Percentiles rank a stretch among this genome's conserved stretches.
These are phyloP conservation scores for Catagonus wagneri DNA, from an alignment of 2,113 vertebrate species.

Conservation along the genomic window DNA sequence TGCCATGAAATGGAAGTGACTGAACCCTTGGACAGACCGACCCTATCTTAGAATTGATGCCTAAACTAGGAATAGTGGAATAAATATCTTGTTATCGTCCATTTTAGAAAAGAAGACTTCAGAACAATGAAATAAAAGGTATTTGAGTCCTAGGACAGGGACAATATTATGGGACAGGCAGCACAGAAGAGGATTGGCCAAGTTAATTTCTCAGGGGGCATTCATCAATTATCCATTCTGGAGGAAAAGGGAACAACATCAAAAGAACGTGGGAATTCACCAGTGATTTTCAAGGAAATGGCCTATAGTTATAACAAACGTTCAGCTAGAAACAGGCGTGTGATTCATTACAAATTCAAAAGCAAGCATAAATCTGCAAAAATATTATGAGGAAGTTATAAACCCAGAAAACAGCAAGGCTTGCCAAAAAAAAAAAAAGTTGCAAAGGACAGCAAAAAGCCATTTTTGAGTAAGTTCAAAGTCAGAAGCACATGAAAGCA, in stretches of 20 bases:
- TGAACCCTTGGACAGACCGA: not conserved
- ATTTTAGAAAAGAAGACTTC: constrained; percentile 12
- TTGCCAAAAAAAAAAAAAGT: not conserved
- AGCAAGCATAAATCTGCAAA: constrained; percentile 11
- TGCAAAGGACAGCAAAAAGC: constrained; percentile 7
- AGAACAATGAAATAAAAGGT: not conserved
- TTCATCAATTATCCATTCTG: not conserved
- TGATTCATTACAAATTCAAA: constrained; percentile 6
- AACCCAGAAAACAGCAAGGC: constrained; percentile 14
- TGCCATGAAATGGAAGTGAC: not conserved
- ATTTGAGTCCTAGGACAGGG: not conserved
- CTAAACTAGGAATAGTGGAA: not conserved
- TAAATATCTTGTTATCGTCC: not conserved
- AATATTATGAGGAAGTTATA: constrained; percentile 51
- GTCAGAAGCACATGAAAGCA: not conserved
- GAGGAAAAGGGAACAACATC: not conserved
- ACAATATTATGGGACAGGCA: not conserved
- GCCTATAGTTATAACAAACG: not conserved
- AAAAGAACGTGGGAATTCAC: not conserved
- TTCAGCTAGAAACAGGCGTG: not conserved
- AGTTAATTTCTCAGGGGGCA: not conserved
- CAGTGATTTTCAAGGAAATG: not conserved
- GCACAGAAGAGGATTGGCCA: not conserved
- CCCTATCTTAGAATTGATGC: not conserved
- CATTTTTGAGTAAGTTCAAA: not conserved